These are phyloP conservation scores for Climacteris rufus DNA, from an alignment of 2,113 vertebrate genomes.

Conservation along the genomic window DNA sequence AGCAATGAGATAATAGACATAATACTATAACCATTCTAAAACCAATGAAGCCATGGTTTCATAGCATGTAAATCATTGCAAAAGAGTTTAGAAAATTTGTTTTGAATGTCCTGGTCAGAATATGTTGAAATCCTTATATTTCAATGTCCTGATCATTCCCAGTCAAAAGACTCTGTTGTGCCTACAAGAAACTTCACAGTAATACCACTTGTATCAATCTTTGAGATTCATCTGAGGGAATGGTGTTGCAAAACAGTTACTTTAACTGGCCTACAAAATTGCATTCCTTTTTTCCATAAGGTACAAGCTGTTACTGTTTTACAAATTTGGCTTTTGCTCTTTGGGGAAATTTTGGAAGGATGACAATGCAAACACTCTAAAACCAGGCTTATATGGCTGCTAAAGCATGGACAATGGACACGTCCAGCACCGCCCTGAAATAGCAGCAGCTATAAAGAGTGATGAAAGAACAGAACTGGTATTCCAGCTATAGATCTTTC, in stretches of 20 bases:
- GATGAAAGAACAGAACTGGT: background rate
- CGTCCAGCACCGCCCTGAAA: accelerated
- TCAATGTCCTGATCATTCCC: background rate
- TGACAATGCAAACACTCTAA: background rate
- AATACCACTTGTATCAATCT: background rate
- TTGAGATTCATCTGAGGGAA: background rate
- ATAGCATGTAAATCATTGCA: background rate
- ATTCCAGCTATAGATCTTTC: background rate
- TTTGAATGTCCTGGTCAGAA: background rate
- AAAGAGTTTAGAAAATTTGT: background rate
- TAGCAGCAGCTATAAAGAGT: background rate
- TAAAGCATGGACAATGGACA: background rate
- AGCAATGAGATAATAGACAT: background rate
- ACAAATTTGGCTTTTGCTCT: background rate
- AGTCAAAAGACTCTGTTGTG: background rate
- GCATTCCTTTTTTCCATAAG: background rate
- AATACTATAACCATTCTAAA: background rate
- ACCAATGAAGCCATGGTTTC: background rate
- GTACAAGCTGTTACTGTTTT: background rate
- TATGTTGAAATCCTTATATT: background rate
- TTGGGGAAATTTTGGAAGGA: background rate
- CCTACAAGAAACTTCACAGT: background rate
- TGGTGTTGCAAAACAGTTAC: background rate
- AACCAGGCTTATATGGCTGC: background rate
- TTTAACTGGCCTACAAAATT: background rate